Percentiles rank a stretch among this genome's conserved stretches.
Conservation (phyloP, 2,888 invertebrate genomes). For the Ephialtes manifestator region DNA sequence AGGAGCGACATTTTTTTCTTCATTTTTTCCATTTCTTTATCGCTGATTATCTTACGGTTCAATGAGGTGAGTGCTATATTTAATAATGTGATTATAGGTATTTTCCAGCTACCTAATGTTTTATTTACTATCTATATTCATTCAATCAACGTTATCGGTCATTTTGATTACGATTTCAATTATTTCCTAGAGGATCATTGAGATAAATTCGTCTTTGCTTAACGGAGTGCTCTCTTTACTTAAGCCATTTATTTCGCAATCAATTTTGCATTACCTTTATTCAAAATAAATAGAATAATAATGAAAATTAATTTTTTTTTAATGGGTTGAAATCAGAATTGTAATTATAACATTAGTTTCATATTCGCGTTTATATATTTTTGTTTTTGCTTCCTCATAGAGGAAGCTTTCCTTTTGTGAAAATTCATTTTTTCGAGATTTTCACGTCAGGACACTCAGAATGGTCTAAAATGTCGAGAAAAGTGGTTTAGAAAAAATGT, state of each 20-base stretch:
- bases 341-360: too few species aligned
- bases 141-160: not conserved
- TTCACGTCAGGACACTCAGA: too few species aligned
- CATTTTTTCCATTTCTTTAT: constrained; percentile 25
- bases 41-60: constrained; percentile 40
- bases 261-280: too few species aligned
- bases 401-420: not conserved
- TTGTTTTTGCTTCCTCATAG: not conserved
- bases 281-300: too few species aligned
- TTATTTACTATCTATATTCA: not conserved
- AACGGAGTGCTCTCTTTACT: too few species aligned
- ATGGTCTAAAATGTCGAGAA: too few species aligned
- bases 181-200: not conserved
- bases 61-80: constrained; percentile 6
- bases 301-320: too few species aligned
- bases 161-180: not conserved
- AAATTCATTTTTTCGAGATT: too few species aligned
- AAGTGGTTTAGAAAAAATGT: too few species aligned
- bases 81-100: not conserved
- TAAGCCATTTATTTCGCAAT: too few species aligned
- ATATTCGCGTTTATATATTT: too few species aligned
- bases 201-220: not conserved
- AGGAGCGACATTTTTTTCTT: constrained; percentile 5
- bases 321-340: too few species aligned
- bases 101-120: not conserved